Conservation (phyloP, 2,113 vertebrate genomes). For the Rhizomys pruinosus region DNA sequence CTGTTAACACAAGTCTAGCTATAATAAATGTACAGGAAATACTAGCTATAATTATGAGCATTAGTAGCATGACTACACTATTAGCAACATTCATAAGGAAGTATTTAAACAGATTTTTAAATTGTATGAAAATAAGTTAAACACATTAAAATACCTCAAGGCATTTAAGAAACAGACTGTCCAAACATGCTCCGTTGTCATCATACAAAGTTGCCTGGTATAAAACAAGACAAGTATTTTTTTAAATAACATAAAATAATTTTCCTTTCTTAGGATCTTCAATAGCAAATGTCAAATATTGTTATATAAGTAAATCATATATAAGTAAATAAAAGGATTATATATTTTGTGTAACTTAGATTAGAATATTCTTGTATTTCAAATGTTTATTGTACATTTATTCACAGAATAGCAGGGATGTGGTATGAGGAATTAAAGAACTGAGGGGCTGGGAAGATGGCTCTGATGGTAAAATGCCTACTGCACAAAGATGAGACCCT, state of each 20-base stretch:
- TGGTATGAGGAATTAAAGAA: not conserved
- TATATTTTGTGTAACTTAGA: not conserved
- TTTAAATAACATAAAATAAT: not conserved
- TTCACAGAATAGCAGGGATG: not conserved
- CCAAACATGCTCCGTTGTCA: constrained; percentile 88
- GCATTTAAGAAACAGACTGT: constrained; percentile 86
- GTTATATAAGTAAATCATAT: not conserved
- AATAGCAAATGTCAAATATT: constrained; percentile 36
- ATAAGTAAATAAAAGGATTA: not conserved
- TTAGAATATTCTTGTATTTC: not conserved
- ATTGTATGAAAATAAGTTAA: constrained; percentile 54
- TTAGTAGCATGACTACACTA: not conserved
- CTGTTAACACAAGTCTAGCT: not conserved
- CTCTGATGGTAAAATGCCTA: not conserved
- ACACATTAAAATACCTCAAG: constrained; percentile 84
- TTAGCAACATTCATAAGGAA: constrained; percentile 49
- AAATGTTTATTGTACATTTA: not conserved
- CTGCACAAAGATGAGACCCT: not conserved
- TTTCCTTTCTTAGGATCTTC: constrained; percentile 44
- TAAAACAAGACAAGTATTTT: constrained; percentile 63
- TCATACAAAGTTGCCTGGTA: constrained; percentile 87
- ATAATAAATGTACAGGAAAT: constrained; percentile 26
- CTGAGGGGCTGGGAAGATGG: not conserved
- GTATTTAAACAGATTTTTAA: constrained; percentile 27
- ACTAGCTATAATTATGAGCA: not conserved